Base-by-base conservation (phyloP, 1,140 invertebrate species). In the Panagrolaimus sp. region DNA sequence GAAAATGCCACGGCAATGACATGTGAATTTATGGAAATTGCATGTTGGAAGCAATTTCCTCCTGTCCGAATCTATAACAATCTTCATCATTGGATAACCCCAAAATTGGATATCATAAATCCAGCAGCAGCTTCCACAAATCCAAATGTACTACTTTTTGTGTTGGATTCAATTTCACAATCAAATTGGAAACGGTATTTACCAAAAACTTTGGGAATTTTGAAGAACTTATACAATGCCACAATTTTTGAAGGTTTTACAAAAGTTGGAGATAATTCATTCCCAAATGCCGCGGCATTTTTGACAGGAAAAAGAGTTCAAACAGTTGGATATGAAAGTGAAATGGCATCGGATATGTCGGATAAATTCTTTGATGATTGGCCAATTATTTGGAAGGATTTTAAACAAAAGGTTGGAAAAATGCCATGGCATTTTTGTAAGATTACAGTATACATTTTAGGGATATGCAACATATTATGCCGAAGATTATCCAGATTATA, bases 351-450 rank as follows among this genome's bases (percentile, higher is more conserved):
- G 10, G 70, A 77, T 52, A 67, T 91, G 32, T 85, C 85, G 65
- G 46, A 73, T 0, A 24, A 46, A n/a, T 81, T 84, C 10, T 90
- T 88, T 71, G 89, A 91, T 76, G 75, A 86, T 45, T 93, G 91
- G 78, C 88, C 89, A 1, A 89, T 91, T 72, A 85, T 93, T 12
- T 94, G 91, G 91, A 88, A 90, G 65, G 86, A 87, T 69, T 93
- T 88, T 77, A 87, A 88, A 68, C 83, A 89, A 26, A 84, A 87
- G 12, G 89, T 90, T 71, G 17, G 43, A 17, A 6, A 1, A 73
- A 67, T 82, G 4, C 77, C 76, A 14, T 76, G 76, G 0, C 78
- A 84, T 52, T 71, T 76, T 12, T 65, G 63, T 48, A 65, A 68
- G 8, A 28, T 73, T 67, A 45, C 9, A 47, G 0, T 72, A 21